Evolutionary conservation across 2,888 invertebrate genomes (phyloP).

Genomic region (Caenorhabditis sp.): DNA sequence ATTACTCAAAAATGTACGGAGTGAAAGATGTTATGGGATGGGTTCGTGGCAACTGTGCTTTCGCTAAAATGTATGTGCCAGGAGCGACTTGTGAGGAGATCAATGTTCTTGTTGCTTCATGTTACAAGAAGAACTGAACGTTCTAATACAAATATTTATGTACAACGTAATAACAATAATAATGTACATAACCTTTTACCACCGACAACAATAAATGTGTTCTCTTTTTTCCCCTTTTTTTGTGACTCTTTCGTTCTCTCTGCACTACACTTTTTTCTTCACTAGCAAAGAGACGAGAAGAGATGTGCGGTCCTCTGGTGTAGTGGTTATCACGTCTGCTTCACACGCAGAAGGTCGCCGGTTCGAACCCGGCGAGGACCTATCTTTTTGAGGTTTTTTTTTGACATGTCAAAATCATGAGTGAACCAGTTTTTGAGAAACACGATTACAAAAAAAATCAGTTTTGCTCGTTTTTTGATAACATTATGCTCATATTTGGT

Average conservation of each 20-base stretch:
- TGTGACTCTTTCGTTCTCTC: not conserved
- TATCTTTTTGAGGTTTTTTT: conserved; percentile 8
- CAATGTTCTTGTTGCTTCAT: conserved; percentile 66
- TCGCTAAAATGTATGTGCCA: conserved; percentile 69
- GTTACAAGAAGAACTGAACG: conserved; percentile 52
- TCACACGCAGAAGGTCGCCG: conserved; percentile 66
- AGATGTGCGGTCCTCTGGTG: conserved; percentile 45
- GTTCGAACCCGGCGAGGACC: conserved; percentile 60
- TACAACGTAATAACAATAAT: conserved; percentile 17
- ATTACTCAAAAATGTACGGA: conserved; percentile 64
- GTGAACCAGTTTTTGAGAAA: too few relatives aligned
- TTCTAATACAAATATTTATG: not conserved
- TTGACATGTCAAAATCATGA: too few relatives aligned
- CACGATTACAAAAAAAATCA: too few relatives aligned
- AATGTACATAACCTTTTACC: conserved; percentile 22
- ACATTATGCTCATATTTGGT: too few relatives aligned
- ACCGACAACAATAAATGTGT: not conserved
- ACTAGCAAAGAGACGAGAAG: not conserved
- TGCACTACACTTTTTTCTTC: not conserved
- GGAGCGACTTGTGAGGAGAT: conserved; percentile 68
- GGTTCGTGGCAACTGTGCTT: conserved; percentile 64
- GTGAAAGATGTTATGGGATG: conserved; percentile 62
- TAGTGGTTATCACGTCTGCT: conserved; percentile 68
- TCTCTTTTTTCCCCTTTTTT: not conserved
- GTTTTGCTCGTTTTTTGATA: too few relatives aligned